phyloP scores from a whole-genome alignment of 2,113 vertebrate species.

The Ptilorrhoa leucosticta region DNA sequence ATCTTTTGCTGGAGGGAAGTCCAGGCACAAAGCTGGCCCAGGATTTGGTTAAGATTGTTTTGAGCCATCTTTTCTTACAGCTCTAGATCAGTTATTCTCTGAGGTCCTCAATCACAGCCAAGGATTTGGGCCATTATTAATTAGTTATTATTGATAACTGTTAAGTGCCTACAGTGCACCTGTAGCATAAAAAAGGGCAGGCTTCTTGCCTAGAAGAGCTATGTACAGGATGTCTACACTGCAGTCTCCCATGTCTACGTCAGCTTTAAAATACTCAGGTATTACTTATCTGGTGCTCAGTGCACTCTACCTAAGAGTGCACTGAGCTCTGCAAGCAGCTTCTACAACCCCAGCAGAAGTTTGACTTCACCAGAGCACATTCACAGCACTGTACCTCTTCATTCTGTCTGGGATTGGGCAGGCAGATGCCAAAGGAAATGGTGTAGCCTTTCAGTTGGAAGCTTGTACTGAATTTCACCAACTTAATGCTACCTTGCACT shows the following conservation, averaged over 20 bases:
- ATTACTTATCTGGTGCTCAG: background rate
- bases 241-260: background rate
- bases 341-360: background rate
- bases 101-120: conserved; percentile 1
- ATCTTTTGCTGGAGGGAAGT: conserved; percentile 3
- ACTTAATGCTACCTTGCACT: background rate
- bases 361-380: background rate
- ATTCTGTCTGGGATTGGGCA: background rate
- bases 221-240: background rate
- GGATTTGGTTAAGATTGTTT: conserved; percentile 24
- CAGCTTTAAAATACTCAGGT: background rate
- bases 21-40: conserved; percentile 35
- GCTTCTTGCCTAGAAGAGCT: background rate
- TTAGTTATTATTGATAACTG: conserved; percentile 12
- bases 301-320: background rate
- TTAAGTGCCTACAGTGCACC: background rate
- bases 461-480: background rate
- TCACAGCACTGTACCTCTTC: background rate
- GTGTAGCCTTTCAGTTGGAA: background rate
- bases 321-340: background rate
- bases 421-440: background rate
- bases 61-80: conserved; percentile 2
- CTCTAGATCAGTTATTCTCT: background rate
- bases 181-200: background rate
- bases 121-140: conserved; percentile 10